Evolutionary conservation across 2,797 vertebrate genomes (phyloP).

Genomic region (Melanogrammus aeglefinus): DNA sequence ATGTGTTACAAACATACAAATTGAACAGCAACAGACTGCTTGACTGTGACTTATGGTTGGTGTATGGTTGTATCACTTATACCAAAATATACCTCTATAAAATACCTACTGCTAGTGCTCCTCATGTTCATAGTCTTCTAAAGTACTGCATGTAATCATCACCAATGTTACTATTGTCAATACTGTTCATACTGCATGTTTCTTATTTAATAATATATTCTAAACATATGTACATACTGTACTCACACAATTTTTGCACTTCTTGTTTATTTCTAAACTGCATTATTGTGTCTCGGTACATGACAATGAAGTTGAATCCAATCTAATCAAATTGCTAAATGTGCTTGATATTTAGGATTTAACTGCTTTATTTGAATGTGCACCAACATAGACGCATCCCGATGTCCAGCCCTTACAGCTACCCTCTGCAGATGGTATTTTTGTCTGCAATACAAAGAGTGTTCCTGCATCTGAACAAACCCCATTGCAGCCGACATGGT

Average conservation of each 20-base stretch:
- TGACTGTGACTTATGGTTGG: background rate
- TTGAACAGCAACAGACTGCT: background rate
- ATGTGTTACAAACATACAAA: background rate
- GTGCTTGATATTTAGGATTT: background rate
- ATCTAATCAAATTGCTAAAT: background rate
- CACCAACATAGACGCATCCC: background rate
- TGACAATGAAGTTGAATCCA: too few relatives aligned
- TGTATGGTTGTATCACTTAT: background rate
- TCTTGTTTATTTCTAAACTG: too few relatives aligned
- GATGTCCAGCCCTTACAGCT: background rate
- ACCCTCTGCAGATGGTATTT: background rate
- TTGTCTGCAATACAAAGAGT: background rate
- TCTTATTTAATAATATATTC: too few relatives aligned
- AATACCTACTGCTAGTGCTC: too few relatives aligned
- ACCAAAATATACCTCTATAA: background rate
- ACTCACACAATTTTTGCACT: too few relatives aligned
- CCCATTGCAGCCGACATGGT: background rate
- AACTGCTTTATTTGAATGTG: background rate
- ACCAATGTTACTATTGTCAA: too few relatives aligned
- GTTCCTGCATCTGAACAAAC: background rate
- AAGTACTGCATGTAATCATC: too few relatives aligned
- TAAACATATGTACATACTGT: too few relatives aligned
- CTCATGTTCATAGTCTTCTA: too few relatives aligned
- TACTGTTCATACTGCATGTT: too few relatives aligned
- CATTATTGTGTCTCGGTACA: too few relatives aligned